Evolutionary conservation across 1,140 invertebrate genomes (phyloP).

Genomic region (Cotesia typhae): DNA sequence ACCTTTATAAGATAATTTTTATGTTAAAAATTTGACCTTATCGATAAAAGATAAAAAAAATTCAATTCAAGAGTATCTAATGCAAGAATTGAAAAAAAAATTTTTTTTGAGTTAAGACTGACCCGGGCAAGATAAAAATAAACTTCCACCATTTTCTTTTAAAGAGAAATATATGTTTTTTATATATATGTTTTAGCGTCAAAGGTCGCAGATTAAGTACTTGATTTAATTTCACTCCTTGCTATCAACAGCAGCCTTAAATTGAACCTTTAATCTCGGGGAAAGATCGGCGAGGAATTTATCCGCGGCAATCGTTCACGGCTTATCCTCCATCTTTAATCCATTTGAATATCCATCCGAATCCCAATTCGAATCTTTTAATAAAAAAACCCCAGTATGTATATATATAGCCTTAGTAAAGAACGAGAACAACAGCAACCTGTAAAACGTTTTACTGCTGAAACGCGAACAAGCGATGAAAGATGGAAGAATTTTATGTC

Average conservation of each 20-base stretch:
- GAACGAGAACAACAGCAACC: too few species aligned
- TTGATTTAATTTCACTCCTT: slow-evolving; percentile 1
- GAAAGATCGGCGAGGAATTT: slow-evolving; percentile 49
- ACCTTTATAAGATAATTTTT: too few species aligned
- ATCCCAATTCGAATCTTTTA: background rate
- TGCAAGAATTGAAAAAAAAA: too few species aligned
- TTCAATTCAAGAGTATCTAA: too few species aligned
- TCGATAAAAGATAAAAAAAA: too few species aligned
- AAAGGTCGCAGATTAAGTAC: too few species aligned
- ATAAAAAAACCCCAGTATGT: too few species aligned
- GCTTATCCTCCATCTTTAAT: slow-evolving; percentile 16
- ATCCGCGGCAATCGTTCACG: slow-evolving; percentile 17
- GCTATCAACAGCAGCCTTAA: slow-evolving; percentile 44
- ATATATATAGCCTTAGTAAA: too few species aligned
- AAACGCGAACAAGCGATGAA: too few species aligned
- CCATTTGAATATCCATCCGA: background rate
- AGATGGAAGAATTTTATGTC: background rate
- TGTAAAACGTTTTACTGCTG: too few species aligned
- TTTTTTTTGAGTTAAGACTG: too few species aligned
- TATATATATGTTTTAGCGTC: background rate
- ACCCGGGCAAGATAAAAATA: slow-evolving; percentile 11
- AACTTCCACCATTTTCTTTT: background rate
- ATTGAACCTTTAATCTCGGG: slow-evolving; percentile 53
- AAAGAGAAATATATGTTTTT: background rate
- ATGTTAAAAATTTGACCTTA: too few species aligned